Base-by-base conservation (phyloP, 2,888 invertebrate genomes). In the Synergus itoensis region DNA sequence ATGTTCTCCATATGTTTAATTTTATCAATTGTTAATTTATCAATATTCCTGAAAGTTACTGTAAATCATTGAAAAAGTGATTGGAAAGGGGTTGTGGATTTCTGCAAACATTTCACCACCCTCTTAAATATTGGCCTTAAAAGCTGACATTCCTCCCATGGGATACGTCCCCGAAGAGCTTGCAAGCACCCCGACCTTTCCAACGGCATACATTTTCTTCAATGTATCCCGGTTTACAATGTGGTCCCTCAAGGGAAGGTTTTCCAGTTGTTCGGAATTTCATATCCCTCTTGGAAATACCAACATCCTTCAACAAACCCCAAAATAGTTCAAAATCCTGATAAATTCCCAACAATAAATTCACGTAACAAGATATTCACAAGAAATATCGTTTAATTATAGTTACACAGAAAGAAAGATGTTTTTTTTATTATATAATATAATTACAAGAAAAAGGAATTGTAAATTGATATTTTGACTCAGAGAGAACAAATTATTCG, bases 1-100 rank as follows among this genome's bases (percentile, higher is more conserved):
- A n/a, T 45, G 45, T 4, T 45, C 45, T 12, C 14, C 4, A 14
- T 14, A 45, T 4, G 45, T 1, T 45, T 45, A 4, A 45, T 4
- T 45, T 14, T 45, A 12, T 12, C n/a, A n/a, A n/a, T n/a, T n/a
- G n/a, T n/a, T n/a, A n/a, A n/a, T n/a, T n/a, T n/a, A 14, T 3
- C 45, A 45, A 16, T 48, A 16, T 48, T 48, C 7, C 48, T 14
- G 16, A 48, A 48, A 16, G 48, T 78, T 69, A 60, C 77, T 79
- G 57, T 79, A 81, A 79, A 81, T 77, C 75, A 77, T 77, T 63
- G 79, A 79, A 78, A 64, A 80, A 80, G 57, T 45, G 78, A 69
- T 63, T 69, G 73, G 78, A 78, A 53, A 69, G 78, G 36, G 62
- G 73, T 62, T 60, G 62, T 78, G 78, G 64, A 81, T 48, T 16